These are phyloP conservation scores for Isoperla grammatica DNA, from an alignment of 2,888 invertebrate species.

Conservation along the genomic window DNA sequence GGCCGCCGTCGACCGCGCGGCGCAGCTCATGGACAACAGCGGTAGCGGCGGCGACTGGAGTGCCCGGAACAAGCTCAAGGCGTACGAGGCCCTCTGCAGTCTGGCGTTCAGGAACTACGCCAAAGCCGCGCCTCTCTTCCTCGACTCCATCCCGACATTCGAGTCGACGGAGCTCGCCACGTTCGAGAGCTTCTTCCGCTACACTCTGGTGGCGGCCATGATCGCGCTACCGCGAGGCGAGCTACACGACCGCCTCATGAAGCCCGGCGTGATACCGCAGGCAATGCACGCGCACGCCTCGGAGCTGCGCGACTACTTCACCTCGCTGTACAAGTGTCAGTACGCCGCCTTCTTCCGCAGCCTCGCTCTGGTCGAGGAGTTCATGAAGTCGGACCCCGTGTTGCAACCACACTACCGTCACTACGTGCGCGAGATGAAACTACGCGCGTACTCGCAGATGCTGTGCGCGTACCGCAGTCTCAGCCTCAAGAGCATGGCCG, in stretches of 20 bases:
- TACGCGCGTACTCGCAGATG: slow-evolving; percentile 93
- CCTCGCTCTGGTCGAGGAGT: slow-evolving; percentile 68
- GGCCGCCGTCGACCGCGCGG: slow-evolving; percentile 51
- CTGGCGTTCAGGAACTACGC: slow-evolving; percentile 95
- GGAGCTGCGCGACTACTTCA: slow-evolving; percentile 58
- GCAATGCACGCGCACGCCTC: slow-evolving; percentile 63
- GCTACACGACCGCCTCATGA: slow-evolving; percentile 49
- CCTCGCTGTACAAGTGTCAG: slow-evolving; percentile 85
- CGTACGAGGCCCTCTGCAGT: slow-evolving; percentile 93
- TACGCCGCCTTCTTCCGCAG: slow-evolving; percentile 86
- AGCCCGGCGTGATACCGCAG: slow-evolving; percentile 66
- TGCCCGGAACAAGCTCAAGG: slow-evolving; percentile 92
- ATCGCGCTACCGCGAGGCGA: slow-evolving; percentile 52
- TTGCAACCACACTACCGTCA: slow-evolving; percentile 92
- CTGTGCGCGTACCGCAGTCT: slow-evolving; percentile 94
- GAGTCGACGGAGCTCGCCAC: slow-evolving; percentile 98
- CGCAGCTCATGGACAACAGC: slow-evolving; percentile 34
- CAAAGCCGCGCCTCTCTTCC: slow-evolving; percentile 86
- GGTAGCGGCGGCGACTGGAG: slow-evolving; percentile 98
- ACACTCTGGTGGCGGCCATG: slow-evolving; percentile 54
- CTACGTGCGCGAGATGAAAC: slow-evolving; percentile 95
- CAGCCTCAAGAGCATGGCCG: slow-evolving; percentile 94
- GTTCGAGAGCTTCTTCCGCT: slow-evolving; percentile 72
- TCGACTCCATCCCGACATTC: slow-evolving; percentile 98
- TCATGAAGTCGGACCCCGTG: slow-evolving; percentile 85